Evolutionary conservation across 2,888 invertebrate species (phyloP), one percentile per base, ranked within the genome.

Genomic region (Polydrusus tereticollis): DNA sequence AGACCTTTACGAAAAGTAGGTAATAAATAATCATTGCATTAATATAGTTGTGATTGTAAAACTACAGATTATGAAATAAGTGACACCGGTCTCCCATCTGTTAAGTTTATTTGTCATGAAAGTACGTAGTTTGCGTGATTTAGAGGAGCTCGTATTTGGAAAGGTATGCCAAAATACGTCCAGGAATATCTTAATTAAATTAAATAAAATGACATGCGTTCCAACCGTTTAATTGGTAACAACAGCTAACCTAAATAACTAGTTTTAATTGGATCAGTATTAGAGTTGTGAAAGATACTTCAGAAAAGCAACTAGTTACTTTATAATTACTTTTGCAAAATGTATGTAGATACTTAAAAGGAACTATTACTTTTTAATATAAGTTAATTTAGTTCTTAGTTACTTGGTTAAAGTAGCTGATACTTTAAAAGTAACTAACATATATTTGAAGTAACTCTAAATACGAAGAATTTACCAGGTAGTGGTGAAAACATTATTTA

Each of bases 161-260:
- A 64, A 64, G 38, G 41, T 55, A 52, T 52, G 64, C 55, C 64
- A 64, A 64, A 64, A 64, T 64, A 64, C 41, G 55, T 64, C 26
- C 55, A 38, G 36, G 26, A 64, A 64, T 55, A 64, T 64, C 64
- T 64, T 63, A 63, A 63, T 63, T 18, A 47, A 33, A 63, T 47
- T 47, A 47, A 63, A 36, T 33, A 16, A 38, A 38, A 55, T 52
- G 14, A 4, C 21, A 26, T 21, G 41, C 64, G 23, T 52, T 52
- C 41, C 64, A 26, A 21, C 8, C 14, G 33, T 38, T 64, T 55
- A 64, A 64, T 64, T 52, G 14, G 52, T 55, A 52, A 38, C 23
- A 64, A 64, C 55, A 64, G 36, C 36, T 45, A 45, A 60, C 60
- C 60, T 43, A 60, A 16, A 60, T 60, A 50, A 50, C 50, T 50